Evolutionary conservation across 2,797 vertebrate genomes (phyloP), one percentile per base, ranked within the genome.

Genomic region (Sebastes paucispinis): DNA sequence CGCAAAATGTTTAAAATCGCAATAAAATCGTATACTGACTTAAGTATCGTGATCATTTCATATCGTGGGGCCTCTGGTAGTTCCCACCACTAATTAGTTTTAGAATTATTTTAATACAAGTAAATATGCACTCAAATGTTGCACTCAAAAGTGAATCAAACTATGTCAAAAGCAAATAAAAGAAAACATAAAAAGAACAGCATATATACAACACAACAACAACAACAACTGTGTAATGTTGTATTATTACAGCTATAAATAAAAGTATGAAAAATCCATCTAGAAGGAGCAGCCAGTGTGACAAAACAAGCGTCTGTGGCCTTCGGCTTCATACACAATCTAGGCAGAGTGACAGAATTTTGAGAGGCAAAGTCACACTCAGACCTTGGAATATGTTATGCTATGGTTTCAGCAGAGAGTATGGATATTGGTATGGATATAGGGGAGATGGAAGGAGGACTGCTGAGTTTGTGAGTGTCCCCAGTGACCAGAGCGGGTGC

Each of bases 381-480:
- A 90, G 92, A 90, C 94, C 93, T 93, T 93, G 93, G 89, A 91
- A 92, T 92, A 87, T 73, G 90, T 90, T 80, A 93, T 77, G 87
- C 73, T 80, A 68, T 73, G 80, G 75, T 85, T 89, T 69, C 83
- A 78, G 77, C 47, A 27, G 71, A 70, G 79, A 78, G 72, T 85
- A 86, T 82, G 83, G 90, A 88, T 88, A 91, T 93, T 79, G 84
- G 86, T 90, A 84, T 89, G 90, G 87, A 88, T 92, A 91, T 84
- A 84, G 88, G 86, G 80, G 81, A 84, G 75, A 74, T 60, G 67
- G 75, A 78, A 77, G 78, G 83, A 79, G 39, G 13, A 87, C 69
- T 79, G 84, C 68, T 74, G 81, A 80, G 92, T 89, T 88, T 81
- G 82, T 70, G 86, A 81, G 83, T 31, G 90, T 95, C 93, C 95